Base-by-base conservation (phyloP, 2,113 vertebrate species). In the Bujurquina vittata region DNA sequence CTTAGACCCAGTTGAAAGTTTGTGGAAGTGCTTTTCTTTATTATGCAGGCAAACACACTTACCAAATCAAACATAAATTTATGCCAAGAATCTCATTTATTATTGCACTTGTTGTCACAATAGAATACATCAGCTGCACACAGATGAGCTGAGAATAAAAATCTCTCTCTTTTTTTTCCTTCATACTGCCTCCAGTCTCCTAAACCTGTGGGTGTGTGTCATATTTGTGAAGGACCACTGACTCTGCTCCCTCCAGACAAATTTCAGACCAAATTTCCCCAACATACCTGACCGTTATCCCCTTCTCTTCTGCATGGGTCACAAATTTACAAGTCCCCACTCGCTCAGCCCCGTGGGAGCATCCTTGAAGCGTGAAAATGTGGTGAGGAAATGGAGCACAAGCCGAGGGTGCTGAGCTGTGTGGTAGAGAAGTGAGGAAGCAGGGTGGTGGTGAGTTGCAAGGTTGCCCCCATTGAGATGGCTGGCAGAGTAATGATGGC, bases 191-290 rank as follows among this genome's bases (percentile, higher is more conserved):
- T 33, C 40, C 1, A 31, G 33, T 29, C 0, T 74, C n/a, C 11
- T 33, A 37, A 57, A 79, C 79, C 80, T 67, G 33, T 49, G 74
- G 88, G 52, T 83, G 35, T 65, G 37, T 81, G 79, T 84, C 79
- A 88, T 40, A 79, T 92, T 90, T 89, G 81, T 89, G 40, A 87
- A 80, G 81, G 83, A 11, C 43, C 57, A 75, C 33, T 58, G 85
- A 81, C 63, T 88, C 35, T 55, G 17, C 55, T 5, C 56, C 79
- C 23, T 56, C 35, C 7, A 35, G 88, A 81, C 59, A 56, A 35
- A 35, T 35, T 35, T 35, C 22, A 10, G 40, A 69, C 63, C 37
- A 46, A 54, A 81, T 82, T 54, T 74, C 72, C 77, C 35, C 49
- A 57, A 72, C 60, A 76, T 65, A 81, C 61, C 72, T 20, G 31